These are phyloP conservation scores for Cheilosia grossa DNA, from an alignment of 2,888 invertebrate species.

Conservation along the genomic window DNA sequence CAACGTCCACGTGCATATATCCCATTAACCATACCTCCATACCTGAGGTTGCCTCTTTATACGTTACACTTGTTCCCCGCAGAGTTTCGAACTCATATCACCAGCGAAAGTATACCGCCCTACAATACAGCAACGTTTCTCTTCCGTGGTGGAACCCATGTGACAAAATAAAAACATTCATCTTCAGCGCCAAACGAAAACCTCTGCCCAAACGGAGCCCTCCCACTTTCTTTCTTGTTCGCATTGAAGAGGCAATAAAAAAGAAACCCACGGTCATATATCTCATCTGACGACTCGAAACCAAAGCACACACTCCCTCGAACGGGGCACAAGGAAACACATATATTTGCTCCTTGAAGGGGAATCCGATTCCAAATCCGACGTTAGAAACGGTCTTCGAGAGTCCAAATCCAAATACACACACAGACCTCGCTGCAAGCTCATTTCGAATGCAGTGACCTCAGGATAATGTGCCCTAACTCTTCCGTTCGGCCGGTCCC, in stretches of 20 bases:
- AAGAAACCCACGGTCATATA: slow-evolving; percentile 74
- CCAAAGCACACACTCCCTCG: slow-evolving; percentile 34
- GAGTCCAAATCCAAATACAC: slow-evolving; percentile 44
- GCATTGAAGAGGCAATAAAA: slow-evolving; percentile 68
- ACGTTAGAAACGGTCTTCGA: slow-evolving; percentile 61
- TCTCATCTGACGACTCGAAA: slow-evolving; percentile 63
- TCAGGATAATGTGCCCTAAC: slow-evolving; percentile 75
- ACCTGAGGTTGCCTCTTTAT: too few species aligned
- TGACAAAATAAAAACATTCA: slow-evolving; percentile 55
- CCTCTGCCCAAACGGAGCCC: slow-evolving; percentile 13
- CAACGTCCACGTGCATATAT: too few species aligned
- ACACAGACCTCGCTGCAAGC: slow-evolving; percentile 4
- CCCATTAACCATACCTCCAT: too few species aligned
- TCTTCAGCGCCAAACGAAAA: slow-evolving; percentile 2
- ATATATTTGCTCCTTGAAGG: slow-evolving; percentile 31
- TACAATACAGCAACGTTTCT: slow-evolving; percentile 21
- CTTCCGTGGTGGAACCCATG: slow-evolving; percentile 36
- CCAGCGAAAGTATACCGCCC: slow-evolving; percentile 19
- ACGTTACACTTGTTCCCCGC: slow-evolving; percentile 32
- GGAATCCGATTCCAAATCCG: slow-evolving; percentile 43
- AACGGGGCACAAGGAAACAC: slow-evolving; percentile 39
- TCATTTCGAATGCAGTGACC: slow-evolving; percentile 76
- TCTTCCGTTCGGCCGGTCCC: slow-evolving; percentile 71
- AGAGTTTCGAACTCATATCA: slow-evolving; percentile 44
- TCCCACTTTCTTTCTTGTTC: slow-evolving; percentile 45